These are phyloP conservation scores for Acanthiza pusilla DNA, from an alignment of 2,797 vertebrate genomes.

Conservation along the genomic window DNA sequence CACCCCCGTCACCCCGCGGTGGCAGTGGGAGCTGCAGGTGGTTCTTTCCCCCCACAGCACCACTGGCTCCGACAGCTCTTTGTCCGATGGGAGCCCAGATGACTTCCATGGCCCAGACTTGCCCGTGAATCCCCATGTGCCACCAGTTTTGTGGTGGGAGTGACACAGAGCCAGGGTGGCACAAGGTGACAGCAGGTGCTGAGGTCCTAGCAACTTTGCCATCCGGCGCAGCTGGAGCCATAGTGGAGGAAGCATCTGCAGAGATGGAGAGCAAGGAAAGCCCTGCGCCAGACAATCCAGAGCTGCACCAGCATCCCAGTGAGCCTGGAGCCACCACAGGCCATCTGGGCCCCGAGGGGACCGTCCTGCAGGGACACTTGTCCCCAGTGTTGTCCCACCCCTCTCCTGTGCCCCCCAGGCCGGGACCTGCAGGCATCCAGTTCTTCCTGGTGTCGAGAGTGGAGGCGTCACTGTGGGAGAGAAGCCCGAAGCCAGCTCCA, in stretches of 20 bases:
- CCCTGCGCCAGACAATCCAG: not conserved
- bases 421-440: not conserved
- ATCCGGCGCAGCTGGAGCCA: not conserved
- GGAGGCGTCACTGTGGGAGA: not conserved
- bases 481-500: not conserved
- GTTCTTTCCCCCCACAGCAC: constrained; percentile 74
- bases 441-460: not conserved
- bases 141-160: rapidly evolving
- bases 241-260: constrained; percentile 70
- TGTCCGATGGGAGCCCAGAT: constrained; percentile 81
- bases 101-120: constrained; percentile 65
- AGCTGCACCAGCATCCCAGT: not conserved
- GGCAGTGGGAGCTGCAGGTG: rapidly evolving
- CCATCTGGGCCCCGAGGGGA: too few relatives aligned
- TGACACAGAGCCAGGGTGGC: rapidly evolving
- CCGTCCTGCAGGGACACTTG: too few relatives aligned
- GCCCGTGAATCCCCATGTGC: constrained; percentile 15
- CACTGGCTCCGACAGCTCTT: constrained; percentile 88
- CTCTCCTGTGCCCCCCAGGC: not conserved
- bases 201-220: rapidly evolving
- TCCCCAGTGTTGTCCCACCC: not conserved
- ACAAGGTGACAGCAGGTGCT: rapidly evolving
- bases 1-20: rapidly evolving
- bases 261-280: constrained; percentile 78
- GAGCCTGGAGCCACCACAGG: too few relatives aligned